Conservation (phyloP, 2,113 vertebrate species). For the Tachysurus fulvidraco region DNA sequence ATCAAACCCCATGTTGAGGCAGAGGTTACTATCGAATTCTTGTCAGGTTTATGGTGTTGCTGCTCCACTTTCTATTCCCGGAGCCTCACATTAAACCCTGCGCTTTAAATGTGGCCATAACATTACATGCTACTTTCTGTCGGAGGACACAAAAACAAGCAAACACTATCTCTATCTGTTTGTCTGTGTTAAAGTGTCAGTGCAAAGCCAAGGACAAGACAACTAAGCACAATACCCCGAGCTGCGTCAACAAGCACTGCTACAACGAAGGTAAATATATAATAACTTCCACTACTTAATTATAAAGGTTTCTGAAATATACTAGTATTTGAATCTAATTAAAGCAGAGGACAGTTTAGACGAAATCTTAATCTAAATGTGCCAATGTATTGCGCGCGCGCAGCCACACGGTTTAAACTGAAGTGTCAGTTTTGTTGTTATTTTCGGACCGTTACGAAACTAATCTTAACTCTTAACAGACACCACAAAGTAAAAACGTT, state of each 20-base stretch:
- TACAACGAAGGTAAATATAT: neutral
- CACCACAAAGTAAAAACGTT: neutral
- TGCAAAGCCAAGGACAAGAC: slow-evolving; percentile 28
- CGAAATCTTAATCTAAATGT: neutral
- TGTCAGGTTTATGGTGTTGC: slow-evolving; percentile 12
- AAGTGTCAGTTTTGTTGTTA: neutral
- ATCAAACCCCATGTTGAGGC: neutral
- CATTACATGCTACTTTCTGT: neutral
- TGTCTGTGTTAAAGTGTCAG: neutral
- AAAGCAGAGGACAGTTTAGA: neutral
- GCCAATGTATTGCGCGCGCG: neutral
- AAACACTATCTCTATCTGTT: neutral
- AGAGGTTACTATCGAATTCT: neutral
- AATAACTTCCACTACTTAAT: neutral
- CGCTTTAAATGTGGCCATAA: slow-evolving; percentile 47
- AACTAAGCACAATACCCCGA: neutral
- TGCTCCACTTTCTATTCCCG: slow-evolving; percentile 52
- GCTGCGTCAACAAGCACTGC: neutral
- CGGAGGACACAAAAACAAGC: slow-evolving; percentile 5
- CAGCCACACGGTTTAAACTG: neutral
- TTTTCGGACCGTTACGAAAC: slow-evolving; percentile 8
- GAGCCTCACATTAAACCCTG: slow-evolving; percentile 43
- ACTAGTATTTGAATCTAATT: neutral
- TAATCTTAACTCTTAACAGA: neutral
- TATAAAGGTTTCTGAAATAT: neutral